These are phyloP conservation scores for Andrena hattorfiana DNA, from an alignment of 2,888 invertebrate species.

Conservation along the genomic window DNA sequence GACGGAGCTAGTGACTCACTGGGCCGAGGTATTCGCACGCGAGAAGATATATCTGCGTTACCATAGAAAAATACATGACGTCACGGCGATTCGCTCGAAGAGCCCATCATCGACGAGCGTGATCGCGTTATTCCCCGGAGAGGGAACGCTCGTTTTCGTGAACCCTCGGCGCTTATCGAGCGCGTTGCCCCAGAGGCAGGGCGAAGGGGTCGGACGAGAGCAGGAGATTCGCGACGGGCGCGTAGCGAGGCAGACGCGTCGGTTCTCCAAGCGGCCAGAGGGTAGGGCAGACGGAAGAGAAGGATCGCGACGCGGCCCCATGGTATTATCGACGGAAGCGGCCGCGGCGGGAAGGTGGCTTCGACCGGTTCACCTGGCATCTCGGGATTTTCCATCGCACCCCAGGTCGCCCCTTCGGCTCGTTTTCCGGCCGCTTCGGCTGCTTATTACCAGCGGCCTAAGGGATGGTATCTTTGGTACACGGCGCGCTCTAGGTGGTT, in stretches of 20 bases:
- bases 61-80: constrained; percentile 49
- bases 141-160: background rate
- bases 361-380: constrained; percentile 47
- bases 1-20: constrained; percentile 49
- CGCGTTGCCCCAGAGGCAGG: background rate
- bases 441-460: constrained; percentile 66
- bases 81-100: constrained; percentile 9
- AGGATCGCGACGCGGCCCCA: background rate
- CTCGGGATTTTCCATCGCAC: constrained; percentile 39
- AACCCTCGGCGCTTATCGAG: background rate
- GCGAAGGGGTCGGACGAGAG: background rate
- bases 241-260: background rate
- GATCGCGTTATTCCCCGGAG: background rate
- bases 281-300: background rate
- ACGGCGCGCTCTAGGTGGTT: constrained; percentile 73
- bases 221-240: background rate
- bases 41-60: constrained; percentile 54
- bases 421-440: constrained; percentile 54
- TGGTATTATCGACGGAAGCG: constrained; percentile 23
- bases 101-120: constrained; percentile 7
- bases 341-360: constrained; percentile 6
- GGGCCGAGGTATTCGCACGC: constrained; percentile 43
- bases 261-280: constrained; percentile 49
- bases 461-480: constrained; percentile 79
- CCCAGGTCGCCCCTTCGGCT: constrained; percentile 26